phyloP scores from a whole-genome alignment of 2,113 vertebrate genomes.

The Alaudala cheleensis region DNA sequence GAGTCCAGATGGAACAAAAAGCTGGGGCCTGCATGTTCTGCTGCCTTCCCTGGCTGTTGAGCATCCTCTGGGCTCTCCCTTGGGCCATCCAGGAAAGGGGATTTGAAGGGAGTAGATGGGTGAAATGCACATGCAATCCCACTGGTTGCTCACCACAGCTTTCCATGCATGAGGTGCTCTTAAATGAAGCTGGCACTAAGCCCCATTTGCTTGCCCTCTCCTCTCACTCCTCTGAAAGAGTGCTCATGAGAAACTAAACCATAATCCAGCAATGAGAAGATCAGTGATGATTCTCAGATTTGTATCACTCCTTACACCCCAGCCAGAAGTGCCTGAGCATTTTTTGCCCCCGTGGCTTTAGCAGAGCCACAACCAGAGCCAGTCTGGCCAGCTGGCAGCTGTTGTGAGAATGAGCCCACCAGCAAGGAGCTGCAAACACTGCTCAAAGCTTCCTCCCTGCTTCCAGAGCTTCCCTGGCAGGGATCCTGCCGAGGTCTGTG shows the following conservation, averaged over 20 bases:
- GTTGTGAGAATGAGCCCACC: neutral
- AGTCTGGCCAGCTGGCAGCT: neutral
- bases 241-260: neutral
- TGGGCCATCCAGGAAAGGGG: neutral
- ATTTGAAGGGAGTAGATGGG: neutral
- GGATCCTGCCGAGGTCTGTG: neutral
- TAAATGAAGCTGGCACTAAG: neutral
- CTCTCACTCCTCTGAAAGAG: neutral
- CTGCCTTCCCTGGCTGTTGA: neutral
- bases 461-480: neutral
- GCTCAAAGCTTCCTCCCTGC: neutral
- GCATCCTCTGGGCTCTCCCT: neutral
- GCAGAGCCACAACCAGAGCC: fast-evolving
- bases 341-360: neutral
- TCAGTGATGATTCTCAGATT: neutral
- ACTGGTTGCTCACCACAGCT: neutral
- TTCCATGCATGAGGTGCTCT: neutral
- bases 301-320: neutral
- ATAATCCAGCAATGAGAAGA: neutral
- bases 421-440: neutral
- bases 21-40: neutral
- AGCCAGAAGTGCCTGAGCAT: neutral
- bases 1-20: fast-evolving
- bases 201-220: neutral
- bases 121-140: neutral